Evolutionary conservation across 2,888 invertebrate genomes (phyloP).

Genomic region (Epistrophella euchroma): DNA sequence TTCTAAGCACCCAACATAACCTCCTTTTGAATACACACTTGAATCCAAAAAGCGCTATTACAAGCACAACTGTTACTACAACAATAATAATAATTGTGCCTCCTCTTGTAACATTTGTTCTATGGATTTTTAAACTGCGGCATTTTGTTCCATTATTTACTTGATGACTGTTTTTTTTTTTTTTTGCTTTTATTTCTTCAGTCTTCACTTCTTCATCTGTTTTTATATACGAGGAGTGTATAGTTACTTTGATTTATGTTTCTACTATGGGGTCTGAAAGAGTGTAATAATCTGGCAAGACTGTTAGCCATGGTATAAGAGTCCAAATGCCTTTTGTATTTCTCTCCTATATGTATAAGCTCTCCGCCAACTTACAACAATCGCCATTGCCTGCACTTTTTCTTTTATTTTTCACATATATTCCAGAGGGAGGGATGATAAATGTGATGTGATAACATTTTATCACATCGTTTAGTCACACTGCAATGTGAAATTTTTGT

Average conservation of each 20-base stretch:
- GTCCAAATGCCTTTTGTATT: not conserved
- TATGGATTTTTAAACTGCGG: constrained; percentile 63
- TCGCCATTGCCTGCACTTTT: not conserved
- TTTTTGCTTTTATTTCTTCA: not conserved
- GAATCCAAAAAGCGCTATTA: not conserved
- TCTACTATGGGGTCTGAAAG: constrained; percentile 13
- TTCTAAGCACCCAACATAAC: not conserved
- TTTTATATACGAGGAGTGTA: not conserved
- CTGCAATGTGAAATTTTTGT: constrained; percentile 14
- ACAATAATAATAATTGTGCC: constrained; percentile 17
- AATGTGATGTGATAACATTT: constrained; percentile 64
- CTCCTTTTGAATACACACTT: not conserved
- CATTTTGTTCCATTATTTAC: constrained; percentile 44
- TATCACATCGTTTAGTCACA: constrained; percentile 62
- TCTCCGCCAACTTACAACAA: not conserved
- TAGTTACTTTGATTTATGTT: constrained; percentile 66
- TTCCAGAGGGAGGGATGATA: constrained; percentile 20
- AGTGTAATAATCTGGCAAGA: constrained; percentile 43
- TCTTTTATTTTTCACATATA: not conserved
- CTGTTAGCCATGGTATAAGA: not conserved
- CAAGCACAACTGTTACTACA: constrained; percentile 38
- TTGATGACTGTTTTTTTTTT: constrained; percentile 5
- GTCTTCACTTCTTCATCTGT: constrained; percentile 10
- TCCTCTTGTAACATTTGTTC: constrained; percentile 66
- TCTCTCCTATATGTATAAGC: not conserved